phyloP scores from a whole-genome alignment of 2,113 vertebrate genomes.

The Gymnobelideus leadbeateri region DNA sequence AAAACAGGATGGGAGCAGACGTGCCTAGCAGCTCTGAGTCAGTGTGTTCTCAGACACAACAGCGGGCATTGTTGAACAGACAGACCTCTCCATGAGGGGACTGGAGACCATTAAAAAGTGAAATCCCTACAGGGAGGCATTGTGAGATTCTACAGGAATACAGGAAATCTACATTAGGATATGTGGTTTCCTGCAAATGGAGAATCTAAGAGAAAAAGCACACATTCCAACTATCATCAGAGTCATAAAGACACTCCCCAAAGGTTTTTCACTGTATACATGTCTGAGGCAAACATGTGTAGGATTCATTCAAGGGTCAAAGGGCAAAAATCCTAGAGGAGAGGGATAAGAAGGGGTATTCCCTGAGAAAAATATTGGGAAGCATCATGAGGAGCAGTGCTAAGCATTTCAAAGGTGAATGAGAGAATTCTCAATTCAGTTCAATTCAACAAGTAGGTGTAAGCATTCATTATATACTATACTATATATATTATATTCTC shows the following conservation, averaged over 20 bases:
- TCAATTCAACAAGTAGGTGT: not conserved
- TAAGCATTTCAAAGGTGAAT: slow-evolving; percentile 3
- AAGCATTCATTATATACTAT: not conserved
- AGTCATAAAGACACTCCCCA: slow-evolving; percentile 36
- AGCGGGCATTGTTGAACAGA: not conserved
- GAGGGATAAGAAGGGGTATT: not conserved
- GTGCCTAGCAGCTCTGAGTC: not conserved
- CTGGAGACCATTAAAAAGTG: slow-evolving; percentile 44
- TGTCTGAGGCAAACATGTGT: slow-evolving; percentile 18
- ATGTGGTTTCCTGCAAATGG: slow-evolving; percentile 61
- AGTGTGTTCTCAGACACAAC: not conserved
- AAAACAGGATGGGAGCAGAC: not conserved
- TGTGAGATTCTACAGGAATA: slow-evolving; percentile 32
- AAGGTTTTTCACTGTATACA: slow-evolving; percentile 50
- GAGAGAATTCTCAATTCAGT: not conserved
- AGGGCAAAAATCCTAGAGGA: slow-evolving; percentile 1
- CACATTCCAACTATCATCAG: slow-evolving; percentile 42
- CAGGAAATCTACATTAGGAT: slow-evolving; percentile 65
- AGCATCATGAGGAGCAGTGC: not conserved
- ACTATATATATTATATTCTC: too few relatives aligned
- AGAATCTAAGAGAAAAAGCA: slow-evolving; percentile 44
- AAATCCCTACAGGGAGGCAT: slow-evolving; percentile 39
- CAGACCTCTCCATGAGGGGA: not conserved
- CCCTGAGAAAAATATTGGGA: not conserved
- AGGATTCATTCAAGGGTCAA: not conserved